Conservation (phyloP, 2,888 invertebrate genomes). For the Zele albiditarsus region DNA sequence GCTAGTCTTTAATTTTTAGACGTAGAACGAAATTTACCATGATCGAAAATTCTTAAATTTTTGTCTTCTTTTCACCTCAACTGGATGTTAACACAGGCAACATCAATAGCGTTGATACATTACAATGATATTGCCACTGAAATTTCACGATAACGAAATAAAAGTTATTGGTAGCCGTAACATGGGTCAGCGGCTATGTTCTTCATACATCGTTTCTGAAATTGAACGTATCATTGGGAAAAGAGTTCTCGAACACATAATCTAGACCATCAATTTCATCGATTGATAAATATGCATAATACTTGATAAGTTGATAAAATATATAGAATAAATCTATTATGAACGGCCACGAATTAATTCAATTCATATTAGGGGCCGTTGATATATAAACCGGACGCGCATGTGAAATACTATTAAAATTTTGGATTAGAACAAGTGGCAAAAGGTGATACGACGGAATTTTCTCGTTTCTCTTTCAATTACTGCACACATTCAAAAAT, state of each 20-base stretch:
- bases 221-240: neutral
- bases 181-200: neutral
- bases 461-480: neutral
- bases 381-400: neutral
- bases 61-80: too few relatives aligned
- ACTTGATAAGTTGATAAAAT: neutral
- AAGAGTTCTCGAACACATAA: neutral
- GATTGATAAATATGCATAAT: neutral
- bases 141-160: too few relatives aligned
- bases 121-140: too few relatives aligned
- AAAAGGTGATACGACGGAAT: slow-evolving; percentile 42
- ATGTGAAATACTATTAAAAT: neutral
- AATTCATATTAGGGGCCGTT: neutral
- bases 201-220: neutral
- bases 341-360: neutral
- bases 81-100: too few relatives aligned
- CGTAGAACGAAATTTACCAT: too few relatives aligned
- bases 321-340: neutral
- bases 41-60: too few relatives aligned
- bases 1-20: too few relatives aligned
- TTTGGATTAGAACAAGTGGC: slow-evolving; percentile 33
- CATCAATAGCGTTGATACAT: too few relatives aligned
- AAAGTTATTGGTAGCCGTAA: too few relatives aligned
- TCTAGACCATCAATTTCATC: neutral
- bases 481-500: neutral